Conservation (phyloP, 2,797 vertebrate species). For the Phyllotis vaccarum region DNA sequence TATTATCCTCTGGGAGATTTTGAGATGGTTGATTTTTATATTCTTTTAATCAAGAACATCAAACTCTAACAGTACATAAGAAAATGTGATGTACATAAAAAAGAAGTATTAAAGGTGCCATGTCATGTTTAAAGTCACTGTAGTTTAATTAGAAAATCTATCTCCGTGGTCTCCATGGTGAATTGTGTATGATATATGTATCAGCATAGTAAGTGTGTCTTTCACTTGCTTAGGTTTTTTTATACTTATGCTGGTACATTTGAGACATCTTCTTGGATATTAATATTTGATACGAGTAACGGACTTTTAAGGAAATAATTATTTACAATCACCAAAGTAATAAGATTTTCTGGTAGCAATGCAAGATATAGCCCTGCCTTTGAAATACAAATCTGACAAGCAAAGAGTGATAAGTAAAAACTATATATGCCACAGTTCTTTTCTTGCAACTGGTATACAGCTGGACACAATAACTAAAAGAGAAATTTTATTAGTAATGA, state of each 20-base stretch:
- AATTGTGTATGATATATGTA: background rate
- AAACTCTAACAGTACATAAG: background rate
- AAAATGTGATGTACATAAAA: slow-evolving; percentile 11
- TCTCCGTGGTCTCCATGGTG: background rate
- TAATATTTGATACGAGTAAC: slow-evolving; percentile 13
- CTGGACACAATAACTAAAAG: background rate
- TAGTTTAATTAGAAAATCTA: slow-evolving; percentile 25
- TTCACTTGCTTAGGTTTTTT: background rate
- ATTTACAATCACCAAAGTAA: background rate
- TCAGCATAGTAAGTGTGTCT: background rate
- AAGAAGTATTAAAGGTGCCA: slow-evolving; percentile 3
- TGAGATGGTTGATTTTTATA: slow-evolving; percentile 37
- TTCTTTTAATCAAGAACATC: slow-evolving; percentile 27
- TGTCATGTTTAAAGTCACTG: background rate
- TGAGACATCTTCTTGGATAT: background rate
- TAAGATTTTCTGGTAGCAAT: background rate
- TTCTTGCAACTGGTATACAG: slow-evolving; percentile 11
- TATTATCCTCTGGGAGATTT: background rate
- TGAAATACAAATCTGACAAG: slow-evolving; percentile 12
- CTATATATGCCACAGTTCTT: background rate
- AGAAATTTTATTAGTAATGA: background rate
- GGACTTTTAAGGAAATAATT: background rate
- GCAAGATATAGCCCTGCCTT: background rate
- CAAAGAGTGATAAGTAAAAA: background rate
- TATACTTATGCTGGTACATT: slow-evolving; percentile 35